Base-by-base conservation (phyloP, 2,797 vertebrate species). In the Acropternis orthonyx region DNA sequence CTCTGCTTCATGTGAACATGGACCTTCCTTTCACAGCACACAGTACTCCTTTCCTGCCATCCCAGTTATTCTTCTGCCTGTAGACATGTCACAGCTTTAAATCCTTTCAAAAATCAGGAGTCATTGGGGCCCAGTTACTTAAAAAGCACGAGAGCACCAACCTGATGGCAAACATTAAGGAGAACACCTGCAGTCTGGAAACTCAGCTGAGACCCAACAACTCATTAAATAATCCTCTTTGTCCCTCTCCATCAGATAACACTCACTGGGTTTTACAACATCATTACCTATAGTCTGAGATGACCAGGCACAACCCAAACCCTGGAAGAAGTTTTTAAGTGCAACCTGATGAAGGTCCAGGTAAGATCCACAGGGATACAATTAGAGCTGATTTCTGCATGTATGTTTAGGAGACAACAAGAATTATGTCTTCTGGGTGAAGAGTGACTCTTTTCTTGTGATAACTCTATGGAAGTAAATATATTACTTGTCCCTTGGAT, bases 381-480 rank as follows among this genome's bases (percentile, higher is more conserved):
- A 67, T 96, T 79, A 86, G 24, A 73, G 48, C 27, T 54, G 32
- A 74, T 51, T 88, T 51, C 68, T 91, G 19, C 14, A 16, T 11
- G 23, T 24, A 26, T 61, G 10, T 81, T 87, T 87, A 44, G 41
- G 37, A 84, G 37, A 52, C 14, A 34, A 10, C 21, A 69, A n/a
- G 34, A 86, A 71, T 88, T 78, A 55, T 9, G 4, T 67, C 48
- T 93, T 92, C 77, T 71, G 37, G 30, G 63, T 71, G 74, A 92
- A 93, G 92, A 92, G 34, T 26, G 75, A 85, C 27, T 7, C 67
- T 39, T 46, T 72, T 52, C 43, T 72, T 83, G 41, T 77, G 74
- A 81, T 88, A 92, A 80, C 55, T 73, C 92, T 26, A 74, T n/a
- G 44, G 65, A 80, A 90, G 84, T 28, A 88, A 94, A 95, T 77